Conservation (phyloP, 2,888 invertebrate species). For the Oscheius onirici region DNA sequence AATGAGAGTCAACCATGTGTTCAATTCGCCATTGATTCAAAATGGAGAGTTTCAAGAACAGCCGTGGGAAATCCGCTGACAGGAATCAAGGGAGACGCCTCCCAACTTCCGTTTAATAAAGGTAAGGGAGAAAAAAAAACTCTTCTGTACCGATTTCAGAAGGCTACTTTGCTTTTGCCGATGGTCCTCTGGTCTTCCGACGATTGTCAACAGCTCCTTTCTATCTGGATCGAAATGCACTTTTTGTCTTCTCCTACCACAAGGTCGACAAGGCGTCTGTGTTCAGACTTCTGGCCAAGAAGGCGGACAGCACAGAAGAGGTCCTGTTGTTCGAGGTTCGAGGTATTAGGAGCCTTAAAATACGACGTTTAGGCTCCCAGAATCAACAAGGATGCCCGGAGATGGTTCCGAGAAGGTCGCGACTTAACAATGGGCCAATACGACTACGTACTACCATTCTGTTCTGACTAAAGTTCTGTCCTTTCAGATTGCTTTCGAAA, state of each 20-base stretch:
- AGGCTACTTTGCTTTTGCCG: slow-evolving; percentile 60
- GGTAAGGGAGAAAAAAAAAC: slow-evolving; percentile 30
- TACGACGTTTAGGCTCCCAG: slow-evolving; percentile 38
- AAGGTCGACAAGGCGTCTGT: slow-evolving; percentile 54
- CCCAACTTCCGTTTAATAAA: slow-evolving; percentile 58
- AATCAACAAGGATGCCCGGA: slow-evolving; percentile 45
- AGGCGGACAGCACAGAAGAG: slow-evolving; percentile 43
- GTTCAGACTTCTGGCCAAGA: slow-evolving; percentile 53
- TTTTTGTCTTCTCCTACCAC: slow-evolving; percentile 67
- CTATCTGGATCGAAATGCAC: slow-evolving; percentile 49
- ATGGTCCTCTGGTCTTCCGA: slow-evolving; percentile 54
- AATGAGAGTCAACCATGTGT: slow-evolving; percentile 50
- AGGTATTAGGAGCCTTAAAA: slow-evolving; percentile 23
- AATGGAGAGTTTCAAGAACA: slow-evolving; percentile 48
- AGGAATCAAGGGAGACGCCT: slow-evolving; percentile 65
- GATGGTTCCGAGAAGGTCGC: slow-evolving; percentile 67
- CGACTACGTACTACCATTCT: slow-evolving; percentile 66
- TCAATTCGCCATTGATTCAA: slow-evolving; percentile 44
- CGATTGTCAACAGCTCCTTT: slow-evolving; percentile 62
- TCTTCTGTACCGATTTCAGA: slow-evolving; percentile 41
- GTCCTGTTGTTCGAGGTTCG: slow-evolving; percentile 46
- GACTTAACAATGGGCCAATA: slow-evolving; percentile 56
- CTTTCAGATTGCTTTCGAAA: slow-evolving; percentile 63
- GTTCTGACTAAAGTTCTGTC: neutral
- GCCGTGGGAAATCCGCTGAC: slow-evolving; percentile 63